Conservation (phyloP, 2,888 invertebrate species). For the Neoscelio sp. region DNA sequence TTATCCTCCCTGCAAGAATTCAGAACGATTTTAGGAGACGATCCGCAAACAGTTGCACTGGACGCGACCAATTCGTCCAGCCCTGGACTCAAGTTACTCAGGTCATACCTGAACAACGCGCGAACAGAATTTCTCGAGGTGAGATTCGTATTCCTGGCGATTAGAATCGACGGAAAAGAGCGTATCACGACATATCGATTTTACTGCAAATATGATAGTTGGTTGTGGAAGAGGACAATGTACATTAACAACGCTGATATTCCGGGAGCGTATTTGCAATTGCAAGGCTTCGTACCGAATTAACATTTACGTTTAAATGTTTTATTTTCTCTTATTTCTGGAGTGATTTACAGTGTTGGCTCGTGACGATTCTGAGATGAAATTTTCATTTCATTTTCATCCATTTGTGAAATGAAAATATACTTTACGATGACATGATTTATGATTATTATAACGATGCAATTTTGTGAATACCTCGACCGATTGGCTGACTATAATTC, state of each 20-base stretch:
- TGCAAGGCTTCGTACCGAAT: constrained; percentile 59
- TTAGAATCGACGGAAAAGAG: constrained; percentile 29
- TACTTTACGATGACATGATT: not conserved
- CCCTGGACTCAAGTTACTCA: constrained; percentile 80
- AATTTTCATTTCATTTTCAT: constrained; percentile 5
- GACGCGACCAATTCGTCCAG: constrained; percentile 82
- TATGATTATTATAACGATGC: not conserved
- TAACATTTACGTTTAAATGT: constrained; percentile 44
- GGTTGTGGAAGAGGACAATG: constrained; percentile 41
- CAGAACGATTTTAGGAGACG: constrained; percentile 79
- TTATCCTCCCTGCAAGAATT: constrained; percentile 80
- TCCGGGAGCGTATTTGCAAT: constrained; percentile 67
- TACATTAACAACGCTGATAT: constrained; percentile 63
- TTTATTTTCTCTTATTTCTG: constrained; percentile 35
- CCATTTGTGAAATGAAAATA: constrained; percentile 7
- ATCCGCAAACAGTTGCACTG: constrained; percentile 79
- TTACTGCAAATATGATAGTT: constrained; percentile 62
- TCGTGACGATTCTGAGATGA: not conserved
- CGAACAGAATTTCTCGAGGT: constrained; percentile 82
- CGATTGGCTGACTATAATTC: constrained; percentile 1
- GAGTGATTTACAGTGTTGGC: constrained; percentile 26
- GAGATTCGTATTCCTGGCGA: constrained; percentile 63
- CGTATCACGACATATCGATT: constrained; percentile 50
- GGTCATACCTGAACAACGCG: constrained; percentile 79
- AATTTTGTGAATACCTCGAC: not conserved